phyloP scores from a whole-genome alignment of 2,888 invertebrate species.

The Tholera decimalis region DNA sequence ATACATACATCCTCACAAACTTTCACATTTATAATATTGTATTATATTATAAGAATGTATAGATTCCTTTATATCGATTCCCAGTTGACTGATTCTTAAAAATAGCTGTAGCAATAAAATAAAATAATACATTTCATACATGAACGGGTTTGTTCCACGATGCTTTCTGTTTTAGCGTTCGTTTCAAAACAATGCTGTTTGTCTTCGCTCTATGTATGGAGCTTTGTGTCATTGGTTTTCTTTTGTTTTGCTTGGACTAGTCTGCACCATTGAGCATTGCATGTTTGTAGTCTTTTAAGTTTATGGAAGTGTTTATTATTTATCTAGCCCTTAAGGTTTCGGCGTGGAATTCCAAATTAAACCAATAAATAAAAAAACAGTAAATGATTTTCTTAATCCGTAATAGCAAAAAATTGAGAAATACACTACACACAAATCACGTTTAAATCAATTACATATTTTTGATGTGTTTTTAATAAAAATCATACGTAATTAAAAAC shows the following conservation, averaged over 20 bases:
- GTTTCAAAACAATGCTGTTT: slow-evolving; percentile 26
- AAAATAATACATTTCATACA: slow-evolving; percentile 58
- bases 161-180: slow-evolving; percentile 14
- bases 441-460: too few relatives aligned
- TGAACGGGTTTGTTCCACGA: slow-evolving; percentile 37
- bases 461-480: too few relatives aligned
- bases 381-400: too few relatives aligned
- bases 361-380: too few relatives aligned
- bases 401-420: too few relatives aligned
- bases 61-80: slow-evolving; percentile 34
- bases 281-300: slow-evolving; percentile 7
- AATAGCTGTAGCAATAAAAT: slow-evolving; percentile 39
- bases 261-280: slow-evolving; percentile 12
- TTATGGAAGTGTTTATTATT: background rate
- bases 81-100: slow-evolving; percentile 45
- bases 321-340: too few relatives aligned
- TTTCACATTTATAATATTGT: too few relatives aligned
- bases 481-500: too few relatives aligned
- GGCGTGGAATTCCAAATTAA: too few relatives aligned
- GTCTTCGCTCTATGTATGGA: slow-evolving; percentile 4
- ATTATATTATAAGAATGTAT: too few relatives aligned
- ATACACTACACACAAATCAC: too few relatives aligned
- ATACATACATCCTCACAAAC: too few relatives aligned
- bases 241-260: slow-evolving; percentile 32
- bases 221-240: slow-evolving; percentile 14